These are phyloP conservation scores for Melanotus villosus DNA, from an alignment of 2,888 invertebrate species.

Conservation along the genomic window DNA sequence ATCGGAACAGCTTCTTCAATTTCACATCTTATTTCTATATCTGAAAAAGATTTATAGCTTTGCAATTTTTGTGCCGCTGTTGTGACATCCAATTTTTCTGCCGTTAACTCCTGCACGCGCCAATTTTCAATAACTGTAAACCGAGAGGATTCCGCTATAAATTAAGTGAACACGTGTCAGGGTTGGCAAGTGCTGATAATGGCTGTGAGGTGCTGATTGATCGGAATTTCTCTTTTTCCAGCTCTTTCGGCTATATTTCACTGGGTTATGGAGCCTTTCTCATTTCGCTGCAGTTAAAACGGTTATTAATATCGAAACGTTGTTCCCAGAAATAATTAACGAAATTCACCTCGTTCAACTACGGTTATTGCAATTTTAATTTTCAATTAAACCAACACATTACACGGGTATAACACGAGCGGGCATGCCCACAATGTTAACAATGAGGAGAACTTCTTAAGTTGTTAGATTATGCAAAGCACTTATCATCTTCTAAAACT, in stretches of 20 bases:
- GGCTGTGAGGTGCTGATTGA: slow-evolving; percentile 39
- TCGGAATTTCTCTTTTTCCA: slow-evolving; percentile 15
- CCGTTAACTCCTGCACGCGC: slow-evolving; percentile 8
- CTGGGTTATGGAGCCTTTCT: neutral
- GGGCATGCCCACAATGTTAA: slow-evolving; percentile 11
- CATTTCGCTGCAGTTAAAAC: neutral
- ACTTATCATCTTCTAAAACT: slow-evolving; percentile 45
- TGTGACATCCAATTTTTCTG: slow-evolving; percentile 15
- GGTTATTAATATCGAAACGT: neutral
- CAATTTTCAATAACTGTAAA: slow-evolving; percentile 38
- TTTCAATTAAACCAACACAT: slow-evolving; percentile 23
- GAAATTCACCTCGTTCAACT: no score
- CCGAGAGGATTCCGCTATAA: slow-evolving; percentile 41
- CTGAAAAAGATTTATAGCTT: no score
- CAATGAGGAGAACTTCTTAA: slow-evolving; percentile 34
- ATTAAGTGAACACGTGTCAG: slow-evolving; percentile 48
- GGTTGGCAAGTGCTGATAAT: slow-evolving; percentile 51
- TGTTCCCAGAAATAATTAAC: no score
- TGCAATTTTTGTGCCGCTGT: neutral
- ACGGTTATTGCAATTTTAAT: slow-evolving; percentile 17
- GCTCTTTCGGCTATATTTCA: neutral
- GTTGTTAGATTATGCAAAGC: slow-evolving; percentile 39
- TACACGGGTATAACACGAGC: slow-evolving; percentile 18
- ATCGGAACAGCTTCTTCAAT: no score
- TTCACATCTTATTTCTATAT: no score